Conservation (phyloP, 2,113 vertebrate genomes). For the Salvator merianae region DNA sequence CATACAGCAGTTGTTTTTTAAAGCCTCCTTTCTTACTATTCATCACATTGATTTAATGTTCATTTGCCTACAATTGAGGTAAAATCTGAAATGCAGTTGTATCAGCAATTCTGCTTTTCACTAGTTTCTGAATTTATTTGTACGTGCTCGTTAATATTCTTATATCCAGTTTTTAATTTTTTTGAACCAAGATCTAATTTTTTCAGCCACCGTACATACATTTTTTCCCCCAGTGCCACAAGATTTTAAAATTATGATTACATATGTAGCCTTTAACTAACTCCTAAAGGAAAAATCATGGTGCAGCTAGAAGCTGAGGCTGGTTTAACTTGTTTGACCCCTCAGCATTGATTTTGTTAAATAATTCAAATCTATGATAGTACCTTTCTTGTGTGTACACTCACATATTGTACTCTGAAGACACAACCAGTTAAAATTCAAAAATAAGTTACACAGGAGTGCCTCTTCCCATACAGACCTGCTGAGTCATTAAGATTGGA, state of each 20-base stretch:
- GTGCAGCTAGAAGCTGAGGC: constrained; percentile 46
- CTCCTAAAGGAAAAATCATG: constrained; percentile 47
- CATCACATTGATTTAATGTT: fast-evolving
- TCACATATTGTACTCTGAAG: no score
- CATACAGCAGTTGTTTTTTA: not conserved
- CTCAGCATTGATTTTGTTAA: constrained; percentile 53
- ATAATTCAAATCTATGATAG: constrained; percentile 44
- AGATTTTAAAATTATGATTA: constrained; percentile 14
- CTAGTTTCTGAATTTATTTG: not conserved
- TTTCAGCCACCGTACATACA: not conserved
- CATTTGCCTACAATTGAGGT: not conserved
- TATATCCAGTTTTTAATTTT: not conserved
- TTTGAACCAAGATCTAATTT: not conserved
- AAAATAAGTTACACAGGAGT: no score
- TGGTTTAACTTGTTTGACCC: constrained; percentile 54
- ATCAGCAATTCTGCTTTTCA: not conserved
- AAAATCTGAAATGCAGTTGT: not conserved
- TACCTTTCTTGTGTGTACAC: not conserved
- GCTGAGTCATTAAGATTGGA: no score
- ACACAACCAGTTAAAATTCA: not conserved
- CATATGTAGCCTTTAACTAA: constrained; percentile 43
- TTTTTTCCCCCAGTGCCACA: not conserved
- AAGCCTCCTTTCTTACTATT: not conserved
- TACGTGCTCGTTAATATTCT: not conserved
- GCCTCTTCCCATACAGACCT: no score